Evolutionary conservation across 2,888 invertebrate genomes (phyloP).

Genomic region (Drosophila picticornis): DNA sequence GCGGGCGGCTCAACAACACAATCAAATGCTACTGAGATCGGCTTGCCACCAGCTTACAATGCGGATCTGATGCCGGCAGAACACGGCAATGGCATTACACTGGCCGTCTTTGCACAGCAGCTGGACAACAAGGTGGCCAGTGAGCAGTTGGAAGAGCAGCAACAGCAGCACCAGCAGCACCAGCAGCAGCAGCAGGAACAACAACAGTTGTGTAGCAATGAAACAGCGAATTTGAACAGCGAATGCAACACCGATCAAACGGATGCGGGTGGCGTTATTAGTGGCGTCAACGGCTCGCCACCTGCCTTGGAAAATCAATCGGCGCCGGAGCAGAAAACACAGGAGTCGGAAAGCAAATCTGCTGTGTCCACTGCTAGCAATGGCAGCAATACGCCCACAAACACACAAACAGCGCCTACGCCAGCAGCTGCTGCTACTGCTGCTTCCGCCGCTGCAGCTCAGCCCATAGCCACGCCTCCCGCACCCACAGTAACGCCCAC

Average conservation of each 20-base stretch:
- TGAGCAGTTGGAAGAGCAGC: constrained; percentile 57
- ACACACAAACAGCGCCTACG: constrained; percentile 11
- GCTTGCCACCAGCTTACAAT: constrained; percentile 54
- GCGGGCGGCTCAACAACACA: constrained; percentile 53
- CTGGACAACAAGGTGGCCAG: constrained; percentile 74
- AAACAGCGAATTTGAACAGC: constrained; percentile 29
- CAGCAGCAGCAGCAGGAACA: constrained; percentile 27
- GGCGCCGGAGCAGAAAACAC: constrained; percentile 32
- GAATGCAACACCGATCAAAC: constrained; percentile 58
- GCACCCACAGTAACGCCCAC: constrained; percentile 43
- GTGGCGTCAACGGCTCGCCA: constrained; percentile 43
- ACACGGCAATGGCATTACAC: constrained; percentile 62
- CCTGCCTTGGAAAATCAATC: constrained; percentile 26
- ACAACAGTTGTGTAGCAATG: constrained; percentile 21
- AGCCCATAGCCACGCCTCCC: constrained; percentile 30
- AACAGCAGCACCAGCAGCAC: constrained; percentile 22
- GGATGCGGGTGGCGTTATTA: constrained; percentile 57
- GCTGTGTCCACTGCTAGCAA: constrained; percentile 38
- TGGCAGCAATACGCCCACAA: constrained; percentile 40
- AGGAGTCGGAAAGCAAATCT: constrained; percentile 38
- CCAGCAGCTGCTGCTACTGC: constrained; percentile 20
- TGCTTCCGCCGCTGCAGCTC: constrained; percentile 18
- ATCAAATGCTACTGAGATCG: constrained; percentile 43
- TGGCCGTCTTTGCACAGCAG: constrained; percentile 76
- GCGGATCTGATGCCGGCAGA: constrained; percentile 59